A percentile compares a stretch with the other conserved stretches of the same genome.
phyloP scores from a whole-genome alignment of 2,797 vertebrate genomes.

The Scyliorhinus canicula region DNA sequence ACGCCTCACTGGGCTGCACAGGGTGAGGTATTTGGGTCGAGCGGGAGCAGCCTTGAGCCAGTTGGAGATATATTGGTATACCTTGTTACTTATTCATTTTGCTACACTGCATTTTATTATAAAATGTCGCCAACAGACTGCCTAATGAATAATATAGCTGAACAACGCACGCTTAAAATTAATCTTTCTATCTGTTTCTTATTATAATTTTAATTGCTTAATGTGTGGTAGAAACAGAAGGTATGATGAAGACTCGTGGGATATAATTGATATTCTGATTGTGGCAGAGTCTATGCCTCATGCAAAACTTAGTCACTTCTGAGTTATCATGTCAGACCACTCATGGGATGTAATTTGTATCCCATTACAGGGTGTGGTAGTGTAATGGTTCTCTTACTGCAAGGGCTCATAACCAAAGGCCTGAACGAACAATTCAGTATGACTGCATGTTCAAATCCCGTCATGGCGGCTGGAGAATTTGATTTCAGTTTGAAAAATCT shows the following conservation, averaged over 20 bases:
- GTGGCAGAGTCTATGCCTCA: conserved; percentile 21
- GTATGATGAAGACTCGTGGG: conserved; percentile 27
- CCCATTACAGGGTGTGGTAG: not conserved
- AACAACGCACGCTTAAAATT: not conserved
- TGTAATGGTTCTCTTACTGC: no score
- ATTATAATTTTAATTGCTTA: conserved; percentile 25
- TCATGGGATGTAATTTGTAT: conserved; percentile 16
- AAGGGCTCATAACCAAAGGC: not conserved
- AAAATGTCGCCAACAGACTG: not conserved
- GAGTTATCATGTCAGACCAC: conserved; percentile 13
- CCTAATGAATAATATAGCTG: no score
- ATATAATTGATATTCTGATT: conserved; percentile 23
- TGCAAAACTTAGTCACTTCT: not conserved
- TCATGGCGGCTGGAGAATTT: not conserved
- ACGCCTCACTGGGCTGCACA: no score
- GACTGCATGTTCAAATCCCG: not conserved
- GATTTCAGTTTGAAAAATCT: not conserved
- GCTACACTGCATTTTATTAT: not conserved
- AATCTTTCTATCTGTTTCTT: conserved; percentile 1
- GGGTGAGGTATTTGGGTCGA: no score
- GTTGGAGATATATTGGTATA: not conserved
- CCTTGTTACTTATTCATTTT: not conserved
- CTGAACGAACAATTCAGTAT: not conserved
- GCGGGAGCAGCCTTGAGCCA: not conserved
- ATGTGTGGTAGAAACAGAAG: conserved; percentile 35